Percentiles rank a stretch among this genome's conserved stretches.
Evolutionary conservation across 2,113 vertebrate genomes (phyloP).

Genomic region (Plecturocebus donacophilus): DNA sequence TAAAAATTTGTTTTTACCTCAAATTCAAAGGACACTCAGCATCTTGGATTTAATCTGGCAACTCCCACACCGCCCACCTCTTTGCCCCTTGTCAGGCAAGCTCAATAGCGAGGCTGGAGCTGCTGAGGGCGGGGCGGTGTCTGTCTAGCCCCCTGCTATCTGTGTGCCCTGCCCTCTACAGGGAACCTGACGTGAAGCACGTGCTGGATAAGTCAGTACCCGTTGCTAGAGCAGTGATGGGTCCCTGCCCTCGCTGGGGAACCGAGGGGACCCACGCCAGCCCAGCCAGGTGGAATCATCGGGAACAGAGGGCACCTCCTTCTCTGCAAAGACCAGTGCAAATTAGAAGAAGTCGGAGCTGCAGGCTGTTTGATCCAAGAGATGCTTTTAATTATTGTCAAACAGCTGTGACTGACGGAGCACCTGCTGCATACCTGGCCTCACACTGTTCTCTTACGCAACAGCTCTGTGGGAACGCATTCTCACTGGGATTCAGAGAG

Average conservation of each 20-base stretch:
- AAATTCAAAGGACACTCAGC: neutral
- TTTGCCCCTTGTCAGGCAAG: neutral
- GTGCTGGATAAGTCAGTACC: neutral
- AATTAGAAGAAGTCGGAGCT: neutral
- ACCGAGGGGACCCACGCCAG: neutral
- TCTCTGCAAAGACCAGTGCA: neutral
- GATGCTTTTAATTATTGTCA: neutral
- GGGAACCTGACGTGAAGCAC: neutral
- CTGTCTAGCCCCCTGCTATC: neutral
- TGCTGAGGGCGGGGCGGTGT: no score
- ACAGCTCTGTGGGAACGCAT: neutral
- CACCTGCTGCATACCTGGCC: neutral
- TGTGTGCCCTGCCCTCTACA: neutral
- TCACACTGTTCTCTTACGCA: neutral
- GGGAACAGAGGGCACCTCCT: rapidly evolving
- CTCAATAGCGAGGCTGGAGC: neutral
- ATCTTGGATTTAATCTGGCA: neutral
- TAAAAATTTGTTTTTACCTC: neutral
- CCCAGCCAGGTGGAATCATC: rapidly evolving
- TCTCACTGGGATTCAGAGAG: neutral
- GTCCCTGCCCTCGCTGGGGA: no score
- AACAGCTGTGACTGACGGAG: neutral
- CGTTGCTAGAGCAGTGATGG: rapidly evolving
- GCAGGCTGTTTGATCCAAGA: neutral
- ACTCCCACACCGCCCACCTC: no score